Conservation (phyloP, 1,140 invertebrate genomes). For the Plectus sambesii region DNA sequence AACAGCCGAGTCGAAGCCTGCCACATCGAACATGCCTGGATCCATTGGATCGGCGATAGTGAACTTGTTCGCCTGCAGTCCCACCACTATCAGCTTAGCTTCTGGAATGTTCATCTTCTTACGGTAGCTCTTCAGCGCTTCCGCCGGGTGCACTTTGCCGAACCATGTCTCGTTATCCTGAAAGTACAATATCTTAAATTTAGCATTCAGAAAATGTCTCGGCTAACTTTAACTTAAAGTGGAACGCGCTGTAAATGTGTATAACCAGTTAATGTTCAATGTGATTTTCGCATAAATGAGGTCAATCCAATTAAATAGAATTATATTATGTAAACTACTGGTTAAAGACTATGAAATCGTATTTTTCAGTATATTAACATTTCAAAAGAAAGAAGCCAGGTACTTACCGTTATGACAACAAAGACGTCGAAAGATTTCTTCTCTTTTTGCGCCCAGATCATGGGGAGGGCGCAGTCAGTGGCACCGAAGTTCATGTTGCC, state of each 20-base stretch:
- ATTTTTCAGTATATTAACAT: too few species aligned
- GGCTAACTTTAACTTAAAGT: too few species aligned
- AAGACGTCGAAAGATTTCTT: slow-evolving; percentile 56
- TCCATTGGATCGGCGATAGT: slow-evolving; percentile 50
- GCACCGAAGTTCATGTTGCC: slow-evolving; percentile 41
- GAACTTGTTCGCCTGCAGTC: slow-evolving; percentile 49
- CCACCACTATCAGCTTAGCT: slow-evolving; percentile 52
- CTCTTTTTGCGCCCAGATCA: slow-evolving; percentile 53
- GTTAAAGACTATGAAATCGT: too few species aligned
- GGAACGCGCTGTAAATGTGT: too few species aligned
- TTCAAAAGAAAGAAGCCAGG: too few species aligned
- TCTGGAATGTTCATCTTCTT: slow-evolving; percentile 51
- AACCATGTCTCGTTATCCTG: slow-evolving; percentile 25
- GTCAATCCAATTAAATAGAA: too few species aligned
- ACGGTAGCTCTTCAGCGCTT: slow-evolving; percentile 52
- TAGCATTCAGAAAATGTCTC: too few species aligned
- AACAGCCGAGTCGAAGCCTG: slow-evolving; percentile 55
- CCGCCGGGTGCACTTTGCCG: slow-evolving; percentile 46
- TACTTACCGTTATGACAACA: too few species aligned
- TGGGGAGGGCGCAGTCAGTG: slow-evolving; percentile 51
- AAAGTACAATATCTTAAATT: too few species aligned
- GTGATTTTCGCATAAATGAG: too few species aligned
- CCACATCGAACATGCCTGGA: slow-evolving; percentile 54
- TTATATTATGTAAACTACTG: too few species aligned
- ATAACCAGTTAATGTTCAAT: too few species aligned